Evolutionary conservation across 2,113 vertebrate genomes (phyloP).

Genomic region (Anarhynchus alexandrinus): DNA sequence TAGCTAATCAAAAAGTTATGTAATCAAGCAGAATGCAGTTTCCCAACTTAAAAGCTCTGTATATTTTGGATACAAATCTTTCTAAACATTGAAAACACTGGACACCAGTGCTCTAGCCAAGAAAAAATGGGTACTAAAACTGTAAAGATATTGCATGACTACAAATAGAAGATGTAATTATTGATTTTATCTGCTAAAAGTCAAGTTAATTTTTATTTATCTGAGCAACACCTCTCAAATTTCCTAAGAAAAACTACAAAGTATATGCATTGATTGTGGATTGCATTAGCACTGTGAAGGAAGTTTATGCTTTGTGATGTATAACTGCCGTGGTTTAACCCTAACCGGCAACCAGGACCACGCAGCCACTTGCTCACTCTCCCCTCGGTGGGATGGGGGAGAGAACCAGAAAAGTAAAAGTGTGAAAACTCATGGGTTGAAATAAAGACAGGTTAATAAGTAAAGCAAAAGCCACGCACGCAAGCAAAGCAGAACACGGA

Average conservation of each 20-base stretch:
- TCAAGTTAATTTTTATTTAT: not conserved
- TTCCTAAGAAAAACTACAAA: not conserved
- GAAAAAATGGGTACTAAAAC: not conserved
- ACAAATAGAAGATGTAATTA: not conserved
- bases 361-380: not conserved
- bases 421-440: not conserved
- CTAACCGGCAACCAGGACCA: not conserved
- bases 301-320: not conserved
- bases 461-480: not conserved
- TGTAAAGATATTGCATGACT: not conserved
- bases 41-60: not conserved
- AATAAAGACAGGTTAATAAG: not conserved
- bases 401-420: not conserved
- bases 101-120: not conserved
- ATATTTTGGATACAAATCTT: not conserved
- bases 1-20: not conserved
- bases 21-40: not conserved
- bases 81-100: not conserved
- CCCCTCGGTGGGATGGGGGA: not conserved
- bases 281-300: not conserved
- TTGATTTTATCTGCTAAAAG: not conserved
- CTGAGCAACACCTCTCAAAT: not conserved
- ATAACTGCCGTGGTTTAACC: not conserved
- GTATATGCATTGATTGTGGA: not conserved
- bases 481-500: not conserved